A percentile compares a stretch with the other conserved stretches of the same genome.
These are phyloP conservation scores for Magallana gigas DNA, from an alignment of 1,140 invertebrate genomes.

Conservation along the genomic window DNA sequence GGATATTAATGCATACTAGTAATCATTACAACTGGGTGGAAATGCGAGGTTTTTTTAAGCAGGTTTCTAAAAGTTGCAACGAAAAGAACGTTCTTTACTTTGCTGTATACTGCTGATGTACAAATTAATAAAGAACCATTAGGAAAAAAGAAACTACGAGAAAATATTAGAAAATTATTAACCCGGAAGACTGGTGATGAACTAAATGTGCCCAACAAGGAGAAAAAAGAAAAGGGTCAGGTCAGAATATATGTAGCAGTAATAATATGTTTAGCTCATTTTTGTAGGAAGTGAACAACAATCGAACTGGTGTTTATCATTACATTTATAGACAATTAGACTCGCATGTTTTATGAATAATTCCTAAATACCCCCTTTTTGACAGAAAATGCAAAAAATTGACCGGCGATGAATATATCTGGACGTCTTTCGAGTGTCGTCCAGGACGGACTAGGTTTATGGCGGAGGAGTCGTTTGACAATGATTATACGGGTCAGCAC, in stretches of 20 bases:
- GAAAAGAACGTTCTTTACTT: too few species aligned
- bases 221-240: background rate
- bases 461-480: background rate
- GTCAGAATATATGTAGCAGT: background rate
- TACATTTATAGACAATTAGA: background rate
- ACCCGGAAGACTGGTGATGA: too few species aligned
- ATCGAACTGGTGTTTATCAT: background rate
- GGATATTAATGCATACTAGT: too few species aligned
- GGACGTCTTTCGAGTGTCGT: background rate
- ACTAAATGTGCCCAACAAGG: too few species aligned
- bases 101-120: too few species aligned
- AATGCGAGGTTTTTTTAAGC: too few species aligned
- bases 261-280: background rate
- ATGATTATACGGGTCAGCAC: background rate
- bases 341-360: slow-evolving; percentile 24
- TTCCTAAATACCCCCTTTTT: background rate
- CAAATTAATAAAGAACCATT: too few species aligned
- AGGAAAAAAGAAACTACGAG: too few species aligned
- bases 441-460: background rate
- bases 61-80: too few species aligned
- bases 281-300: background rate
- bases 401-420: background rate
- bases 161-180: too few species aligned
- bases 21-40: too few species aligned
- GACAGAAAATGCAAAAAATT: background rate